A percentile compares a stretch with the other conserved stretches of the same genome.
phyloP scores from a whole-genome alignment of 2,113 vertebrate species.

The Macrotus californicus region DNA sequence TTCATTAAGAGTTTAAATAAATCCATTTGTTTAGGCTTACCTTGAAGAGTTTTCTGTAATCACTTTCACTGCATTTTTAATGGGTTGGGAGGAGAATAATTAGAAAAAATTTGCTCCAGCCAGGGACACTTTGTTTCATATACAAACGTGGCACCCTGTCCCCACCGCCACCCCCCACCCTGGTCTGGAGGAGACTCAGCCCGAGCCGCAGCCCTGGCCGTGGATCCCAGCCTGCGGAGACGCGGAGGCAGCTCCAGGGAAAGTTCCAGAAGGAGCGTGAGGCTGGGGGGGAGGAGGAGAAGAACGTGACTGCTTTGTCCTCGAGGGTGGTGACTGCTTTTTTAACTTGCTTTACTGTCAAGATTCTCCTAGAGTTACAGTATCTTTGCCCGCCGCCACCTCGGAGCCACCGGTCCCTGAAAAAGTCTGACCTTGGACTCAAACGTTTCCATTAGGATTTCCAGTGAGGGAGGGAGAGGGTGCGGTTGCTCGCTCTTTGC shows the following conservation, averaged over 20 bases:
- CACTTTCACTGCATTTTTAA: constrained; percentile 43
- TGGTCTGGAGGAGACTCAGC: background rate
- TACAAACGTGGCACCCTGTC: background rate
- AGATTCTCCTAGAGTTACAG: fast-evolving
- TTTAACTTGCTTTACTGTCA: background rate
- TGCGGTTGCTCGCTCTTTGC: background rate
- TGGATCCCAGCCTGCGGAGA: background rate
- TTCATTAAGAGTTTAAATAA: constrained; percentile 59
- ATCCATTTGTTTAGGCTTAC: constrained; percentile 28
- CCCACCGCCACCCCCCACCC: background rate
- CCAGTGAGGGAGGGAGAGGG: background rate
- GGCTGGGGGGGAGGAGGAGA: background rate
- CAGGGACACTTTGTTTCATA: background rate
- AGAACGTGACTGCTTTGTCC: fast-evolving
- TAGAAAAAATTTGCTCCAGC: background rate
- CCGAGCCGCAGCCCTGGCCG: background rate
- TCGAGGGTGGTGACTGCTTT: background rate
- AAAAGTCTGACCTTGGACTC: background rate
- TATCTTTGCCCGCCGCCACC: fast-evolving
- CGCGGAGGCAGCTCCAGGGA: fast-evolving
- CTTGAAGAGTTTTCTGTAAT: constrained; percentile 40
- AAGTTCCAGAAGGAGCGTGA: background rate
- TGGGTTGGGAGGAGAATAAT: background rate
- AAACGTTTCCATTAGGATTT: background rate
- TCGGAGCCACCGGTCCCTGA: fast-evolving